Evolutionary conservation across 1,140 invertebrate genomes (phyloP), one percentile per base, ranked within the genome.

Genomic region (Aphaenogaster floridana): DNA sequence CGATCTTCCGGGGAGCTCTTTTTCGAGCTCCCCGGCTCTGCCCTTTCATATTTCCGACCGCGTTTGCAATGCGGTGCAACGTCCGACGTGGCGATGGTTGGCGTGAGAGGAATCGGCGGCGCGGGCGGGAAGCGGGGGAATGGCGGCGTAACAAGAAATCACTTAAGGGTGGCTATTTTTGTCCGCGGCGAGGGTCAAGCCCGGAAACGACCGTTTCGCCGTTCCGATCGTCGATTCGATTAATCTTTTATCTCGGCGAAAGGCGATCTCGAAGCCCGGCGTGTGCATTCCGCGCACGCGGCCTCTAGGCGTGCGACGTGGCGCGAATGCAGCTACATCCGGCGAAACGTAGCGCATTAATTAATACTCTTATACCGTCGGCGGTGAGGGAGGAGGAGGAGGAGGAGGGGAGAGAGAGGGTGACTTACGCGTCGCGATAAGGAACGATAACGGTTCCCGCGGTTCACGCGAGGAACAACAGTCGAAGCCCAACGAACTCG

Each of bases 151-250:
- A 84, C 34, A 76, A 84, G 80, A 84, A 84, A 84, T 84, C 69
- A 84, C 54, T 84, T 84, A 84, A 76, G 57, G 45, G n/a, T 17
- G 54, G 69, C 69, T 63, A 84, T 63, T 76, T 76, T 84, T 84
- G 68, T 45, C 21, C 66, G 15, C 15, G 28, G 52, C 17, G 68
- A 13, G 50, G 28, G 17, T 13, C 17, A 15, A 59, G 39, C 15
- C 15, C 52, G 61, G 34, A 66, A 61, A 68, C 66, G 39, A 59
- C 39, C 21, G 21, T 28, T 17, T 68, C 63, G 76, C 28, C 48
- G 7, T 28, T 39, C 13, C 36, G 39, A 71, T 83, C 21, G 66
- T 83, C 42, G 50, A 64, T 83, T 61, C 80, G 39, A 61, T 63
- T 63, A 63, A 84, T 84, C 69, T 76, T 72, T 84, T 48, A 84